Base-by-base conservation (phyloP, 2,797 vertebrate species). In the Heliangelus exortis region DNA sequence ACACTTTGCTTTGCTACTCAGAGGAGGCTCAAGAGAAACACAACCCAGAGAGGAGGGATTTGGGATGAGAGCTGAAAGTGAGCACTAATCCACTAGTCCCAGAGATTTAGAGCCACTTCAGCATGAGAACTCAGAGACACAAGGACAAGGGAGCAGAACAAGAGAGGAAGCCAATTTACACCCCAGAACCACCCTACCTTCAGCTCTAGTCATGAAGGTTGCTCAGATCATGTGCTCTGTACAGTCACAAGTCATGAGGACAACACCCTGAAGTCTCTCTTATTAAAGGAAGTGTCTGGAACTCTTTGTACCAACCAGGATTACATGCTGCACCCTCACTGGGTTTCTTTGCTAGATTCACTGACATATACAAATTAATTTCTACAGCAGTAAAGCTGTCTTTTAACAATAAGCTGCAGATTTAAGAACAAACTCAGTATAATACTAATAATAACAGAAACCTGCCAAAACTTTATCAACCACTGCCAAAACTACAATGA, bases 371-470 rank as follows among this genome's bases (percentile, higher is more conserved):
- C 31, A 59, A 48, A 85, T 48, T 12, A 33, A 59, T 48, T 59
- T 31, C 55, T 21, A 48, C n/a, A 87, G 61, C 4, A 41, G 15
- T 58, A 69, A 72, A 53, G 5, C 29, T 36, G 10, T 21, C 12
- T 45, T 86, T 75, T 29, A 78, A 29, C 11, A 76, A 25, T 3
- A 34, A 17, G 23, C 9, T 15, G 15, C 25, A 58, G 34, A 41
- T 59, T 76, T n/a, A 80, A 59, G 17, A 82, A 75, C 55, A 90
- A 73, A 43, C 11, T 43, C 45, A 33, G 19, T 43, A 51, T 26
- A 43, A 29, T 45, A 67, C 61, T 87, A 68, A 18, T 72, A 84
- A 41, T 34, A 87, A 79, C 13, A 77, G 75, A 72, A 84, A 81
- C 50, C 2, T 13, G 19, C 76, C 39, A 41, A 41, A 41, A 41